These are phyloP conservation scores for Panthera leo DNA, from an alignment of 2,113 vertebrate genomes.

Conservation along the genomic window DNA sequence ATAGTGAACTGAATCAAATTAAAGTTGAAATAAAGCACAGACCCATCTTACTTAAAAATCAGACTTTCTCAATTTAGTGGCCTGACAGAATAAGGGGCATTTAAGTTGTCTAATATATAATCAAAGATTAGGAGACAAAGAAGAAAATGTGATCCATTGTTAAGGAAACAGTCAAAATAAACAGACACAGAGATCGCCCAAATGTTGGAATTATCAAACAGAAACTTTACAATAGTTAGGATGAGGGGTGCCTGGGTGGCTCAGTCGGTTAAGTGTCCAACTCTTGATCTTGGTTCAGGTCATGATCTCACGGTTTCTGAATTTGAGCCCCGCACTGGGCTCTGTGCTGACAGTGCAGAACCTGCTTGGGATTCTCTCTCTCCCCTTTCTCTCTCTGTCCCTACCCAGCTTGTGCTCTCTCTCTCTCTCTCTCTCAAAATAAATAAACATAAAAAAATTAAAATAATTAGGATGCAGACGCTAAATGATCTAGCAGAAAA, in stretches of 20 bases:
- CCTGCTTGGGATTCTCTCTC: too few relatives aligned
- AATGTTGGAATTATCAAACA: not conserved
- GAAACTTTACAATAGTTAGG: not conserved
- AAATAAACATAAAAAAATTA: not conserved
- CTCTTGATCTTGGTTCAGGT: too few relatives aligned
- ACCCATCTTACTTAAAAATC: not conserved
- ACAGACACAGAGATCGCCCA: not conserved
- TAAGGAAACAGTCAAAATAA: slow-evolving; percentile 2
- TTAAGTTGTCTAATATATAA: slow-evolving; percentile 3
- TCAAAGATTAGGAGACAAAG: not conserved
- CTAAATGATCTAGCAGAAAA: not conserved
- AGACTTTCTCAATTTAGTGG: not conserved
- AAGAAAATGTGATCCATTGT: not conserved
- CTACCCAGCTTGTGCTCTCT: too few relatives aligned
- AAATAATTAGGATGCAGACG: not conserved
- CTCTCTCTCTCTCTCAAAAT: too few relatives aligned
- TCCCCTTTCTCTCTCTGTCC: too few relatives aligned
- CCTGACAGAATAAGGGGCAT: not conserved
- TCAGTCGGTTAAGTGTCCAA: too few relatives aligned
- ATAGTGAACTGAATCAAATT: not conserved
- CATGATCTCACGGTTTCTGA: too few relatives aligned
- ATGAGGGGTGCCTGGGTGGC: not conserved
- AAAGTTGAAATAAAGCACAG: not conserved
- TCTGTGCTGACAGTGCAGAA: too few relatives aligned
- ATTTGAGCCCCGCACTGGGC: too few relatives aligned